Evolutionary conservation across 35 echinoderm and acorn worm species (phyloP).

Genomic region (Antedon bifida): DNA sequence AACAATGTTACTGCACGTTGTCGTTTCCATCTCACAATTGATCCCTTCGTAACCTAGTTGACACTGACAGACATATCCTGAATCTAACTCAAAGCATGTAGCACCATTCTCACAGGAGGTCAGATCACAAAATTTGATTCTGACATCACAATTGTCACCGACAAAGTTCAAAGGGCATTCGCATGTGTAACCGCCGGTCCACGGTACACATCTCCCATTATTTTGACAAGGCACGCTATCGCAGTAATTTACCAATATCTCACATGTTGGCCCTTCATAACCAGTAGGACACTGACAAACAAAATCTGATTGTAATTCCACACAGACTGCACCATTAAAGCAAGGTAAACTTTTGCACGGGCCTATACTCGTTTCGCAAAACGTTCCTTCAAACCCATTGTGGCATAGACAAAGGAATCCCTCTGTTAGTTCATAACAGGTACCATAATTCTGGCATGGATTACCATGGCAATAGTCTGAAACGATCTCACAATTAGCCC

Average conservation of each 20-base stretch:
- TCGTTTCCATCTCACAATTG: not conserved
- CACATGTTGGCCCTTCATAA: slow-evolving; percentile 31
- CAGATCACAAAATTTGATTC: not conserved
- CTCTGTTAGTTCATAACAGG: not conserved
- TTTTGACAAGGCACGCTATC: slow-evolving; percentile 10
- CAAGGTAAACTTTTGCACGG: slow-evolving; percentile 60
- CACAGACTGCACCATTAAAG: slow-evolving; percentile 55
- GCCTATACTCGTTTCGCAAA: no score
- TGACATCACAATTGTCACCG: slow-evolving; percentile 21
- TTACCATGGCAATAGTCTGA: not conserved
- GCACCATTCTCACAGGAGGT: not conserved
- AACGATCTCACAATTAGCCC: slow-evolving; percentile 25
- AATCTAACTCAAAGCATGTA: not conserved
- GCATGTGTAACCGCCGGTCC: slow-evolving; percentile 15
- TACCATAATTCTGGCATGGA: not conserved
- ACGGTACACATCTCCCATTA: not conserved
- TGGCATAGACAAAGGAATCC: not conserved
- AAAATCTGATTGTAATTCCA: slow-evolving; percentile 15
- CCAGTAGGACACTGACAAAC: slow-evolving; percentile 20
- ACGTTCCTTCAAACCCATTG: no score
- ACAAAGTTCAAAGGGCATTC: slow-evolving; percentile 7
- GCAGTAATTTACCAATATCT: not conserved
- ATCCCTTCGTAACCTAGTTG: not conserved
- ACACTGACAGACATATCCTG: not conserved
- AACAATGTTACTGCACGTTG: not conserved